Evolutionary conservation across 2,797 vertebrate species (phyloP), one percentile per base, ranked within the genome.

Genomic region (Microctenopoma stevenorrisi): DNA sequence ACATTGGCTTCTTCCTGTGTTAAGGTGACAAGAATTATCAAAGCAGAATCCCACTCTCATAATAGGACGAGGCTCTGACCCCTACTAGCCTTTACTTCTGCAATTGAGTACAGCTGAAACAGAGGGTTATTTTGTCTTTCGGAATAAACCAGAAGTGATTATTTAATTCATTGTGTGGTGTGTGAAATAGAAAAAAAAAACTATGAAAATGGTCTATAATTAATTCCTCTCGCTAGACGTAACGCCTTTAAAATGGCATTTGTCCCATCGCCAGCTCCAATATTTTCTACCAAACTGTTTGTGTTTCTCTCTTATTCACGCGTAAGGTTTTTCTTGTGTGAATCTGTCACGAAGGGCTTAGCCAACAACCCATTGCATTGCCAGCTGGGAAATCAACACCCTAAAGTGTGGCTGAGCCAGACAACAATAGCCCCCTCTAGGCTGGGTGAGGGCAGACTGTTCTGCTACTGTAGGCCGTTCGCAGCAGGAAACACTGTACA

Each of bases 331-430:
- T 48, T 47, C 47, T 25, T 38, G 42, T 55, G 15, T 28, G 57
- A 46, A 48, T 56, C 73, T 28, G 22, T 67, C 76, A 58, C 15
- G 3, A 60, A 55, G 28, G 64, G 5, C 25, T 37, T 51, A 61
- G 79, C 57, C 68, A 59, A 35, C 60, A 47, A 14, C 57, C 49
- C 2, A 16, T 22, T 60, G 57, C 38, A 8, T 9, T 76, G 81
- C 77, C 83, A 76, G 63, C 72, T 53, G 52, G 44, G 61, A 80
- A 82, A 88, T 90, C 84, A 84, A 90, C 88, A 84, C 86, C 82
- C 84, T 78, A 8, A 65, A 76, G 72, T 62, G 76, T 40, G 82
- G 37, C 42, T 0, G 33, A 13, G 53, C 30, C 4, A 35, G 60
- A 81, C 84, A 80, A 89, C 86, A 91, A 88, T 86, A 81, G 78